Evolutionary conservation across 2,113 vertebrate genomes (phyloP).

Genomic region (Terrapene triunguis): DNA sequence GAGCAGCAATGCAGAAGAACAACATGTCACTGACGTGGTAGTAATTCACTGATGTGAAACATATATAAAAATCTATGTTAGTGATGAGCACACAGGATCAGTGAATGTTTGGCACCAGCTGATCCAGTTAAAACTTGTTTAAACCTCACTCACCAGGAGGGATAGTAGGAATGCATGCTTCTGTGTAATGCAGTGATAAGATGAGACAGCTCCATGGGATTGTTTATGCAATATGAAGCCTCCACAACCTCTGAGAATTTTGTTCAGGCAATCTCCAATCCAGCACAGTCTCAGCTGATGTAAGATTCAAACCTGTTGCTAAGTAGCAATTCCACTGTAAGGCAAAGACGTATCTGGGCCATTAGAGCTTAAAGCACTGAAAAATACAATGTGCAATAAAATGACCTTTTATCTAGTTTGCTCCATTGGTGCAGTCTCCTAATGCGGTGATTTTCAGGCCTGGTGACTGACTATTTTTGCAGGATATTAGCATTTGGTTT

Average conservation of each 20-base stretch:
- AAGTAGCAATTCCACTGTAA: constrained; percentile 36
- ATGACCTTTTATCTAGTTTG: constrained; percentile 64
- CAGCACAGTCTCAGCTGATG: background rate
- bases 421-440: constrained; percentile 5
- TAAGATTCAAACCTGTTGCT: constrained; percentile 17
- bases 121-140: background rate
- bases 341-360: constrained; percentile 19
- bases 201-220: rapidly evolving
- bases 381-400: constrained; percentile 49
- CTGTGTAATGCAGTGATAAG: background rate
- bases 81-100: background rate
- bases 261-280: background rate
- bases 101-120: background rate
- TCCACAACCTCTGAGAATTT: background rate
- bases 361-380: constrained; percentile 19
- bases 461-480: constrained; percentile 31
- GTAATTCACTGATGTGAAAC: background rate
- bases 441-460: constrained; percentile 54
- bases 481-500: constrained; percentile 35
- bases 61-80: background rate
- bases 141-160: background rate
- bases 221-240: background rate
- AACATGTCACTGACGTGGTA: background rate
- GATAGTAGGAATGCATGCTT: background rate
- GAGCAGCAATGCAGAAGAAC: background rate